Base-by-base conservation (phyloP, 1,140 invertebrate genomes). In the Heterodera schachtii region DNA sequence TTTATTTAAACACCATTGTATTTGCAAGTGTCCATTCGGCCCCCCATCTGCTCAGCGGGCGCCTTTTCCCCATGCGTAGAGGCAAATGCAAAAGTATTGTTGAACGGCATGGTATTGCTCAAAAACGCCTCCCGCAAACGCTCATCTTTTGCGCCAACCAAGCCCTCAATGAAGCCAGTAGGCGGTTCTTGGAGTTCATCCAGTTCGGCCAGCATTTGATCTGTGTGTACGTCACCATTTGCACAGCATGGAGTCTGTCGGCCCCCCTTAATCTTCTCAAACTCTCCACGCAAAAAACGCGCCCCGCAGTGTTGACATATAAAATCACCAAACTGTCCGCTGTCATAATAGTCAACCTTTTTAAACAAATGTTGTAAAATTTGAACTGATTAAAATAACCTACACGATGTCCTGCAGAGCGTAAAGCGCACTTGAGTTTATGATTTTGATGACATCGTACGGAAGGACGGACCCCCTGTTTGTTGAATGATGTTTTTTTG, bases 261-360 rank as follows among this genome's bases (percentile, higher is more conserved):
- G 57, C 57, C 57, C 8, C 3, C 3, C 4, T 60, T 60, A 13
- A 60, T 60, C 19, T 60, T 60, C 19, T 60, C 57, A 13, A 16
- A 3, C 57, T 60, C 57, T 16, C 57, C 57, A 9, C 16, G 8
- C 57, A 83, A 41, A 21, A 75, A 41, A 31, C 21, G 43, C 7
- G 73, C 73, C 9, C 6, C 8, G 60, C 73, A 75, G 11, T 46
- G 31, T 31, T 75, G 6, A 11, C 73, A 74, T 8, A 41, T 21
- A 8, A 21, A 0, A 74, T 74, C 73, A 31, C 73, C 73, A 21
- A 74, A 74, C 46, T 74, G 46, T 7, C 73, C 73, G 9, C 46
- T 49, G 73, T 74, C 73, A 41, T 74, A 74, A 21, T 74, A 74
- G 31, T 41, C 73, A 0, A 57, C 21, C 57, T 49, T 6, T 6